A percentile compares a stretch with the other conserved stretches of the same genome.
These are phyloP conservation scores for Pollenia griseotomentosa DNA, from an alignment of 2,888 invertebrate species.

Conservation along the genomic window DNA sequence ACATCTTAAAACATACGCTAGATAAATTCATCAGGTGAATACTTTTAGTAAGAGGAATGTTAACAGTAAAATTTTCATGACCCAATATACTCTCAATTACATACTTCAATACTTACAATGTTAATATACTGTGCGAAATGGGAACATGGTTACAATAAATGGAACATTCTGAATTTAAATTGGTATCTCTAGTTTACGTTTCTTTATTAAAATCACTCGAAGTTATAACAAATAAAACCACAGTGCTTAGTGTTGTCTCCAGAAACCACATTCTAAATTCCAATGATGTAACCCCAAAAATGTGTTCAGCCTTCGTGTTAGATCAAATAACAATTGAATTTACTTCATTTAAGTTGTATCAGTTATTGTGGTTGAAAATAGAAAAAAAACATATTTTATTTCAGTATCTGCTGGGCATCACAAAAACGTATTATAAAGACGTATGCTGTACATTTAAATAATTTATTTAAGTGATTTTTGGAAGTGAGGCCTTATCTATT, in stretches of 20 bases:
- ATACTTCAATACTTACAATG: slow-evolving; percentile 70
- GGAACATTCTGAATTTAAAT: neutral
- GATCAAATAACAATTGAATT: slow-evolving; percentile 81
- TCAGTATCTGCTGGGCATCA: neutral
- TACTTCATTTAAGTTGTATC: slow-evolving; percentile 77
- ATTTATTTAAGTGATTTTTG: no score
- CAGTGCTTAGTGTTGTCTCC: neutral
- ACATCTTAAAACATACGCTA: slow-evolving; percentile 75
- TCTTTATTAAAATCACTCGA: neutral
- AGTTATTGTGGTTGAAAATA: slow-evolving; percentile 31
- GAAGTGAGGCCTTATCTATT: no score
- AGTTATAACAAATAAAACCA: neutral
- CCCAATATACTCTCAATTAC: neutral
- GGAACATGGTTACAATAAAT: slow-evolving; percentile 21
- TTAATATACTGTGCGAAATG: slow-evolving; percentile 39
- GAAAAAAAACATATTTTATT: neutral
- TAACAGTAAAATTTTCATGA: slow-evolving; percentile 65
- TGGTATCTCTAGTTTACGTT: neutral
- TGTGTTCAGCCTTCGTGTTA: slow-evolving; percentile 66
- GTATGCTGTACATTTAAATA: no score
- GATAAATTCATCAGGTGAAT: slow-evolving; percentile 84
- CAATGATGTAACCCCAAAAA: slow-evolving; percentile 47
- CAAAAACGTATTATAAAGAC: no score
- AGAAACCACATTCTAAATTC: slow-evolving; percentile 31
- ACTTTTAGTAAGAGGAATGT: slow-evolving; percentile 69